phyloP scores from a whole-genome alignment of 2,888 invertebrate species.

The Melolontha melolontha region DNA sequence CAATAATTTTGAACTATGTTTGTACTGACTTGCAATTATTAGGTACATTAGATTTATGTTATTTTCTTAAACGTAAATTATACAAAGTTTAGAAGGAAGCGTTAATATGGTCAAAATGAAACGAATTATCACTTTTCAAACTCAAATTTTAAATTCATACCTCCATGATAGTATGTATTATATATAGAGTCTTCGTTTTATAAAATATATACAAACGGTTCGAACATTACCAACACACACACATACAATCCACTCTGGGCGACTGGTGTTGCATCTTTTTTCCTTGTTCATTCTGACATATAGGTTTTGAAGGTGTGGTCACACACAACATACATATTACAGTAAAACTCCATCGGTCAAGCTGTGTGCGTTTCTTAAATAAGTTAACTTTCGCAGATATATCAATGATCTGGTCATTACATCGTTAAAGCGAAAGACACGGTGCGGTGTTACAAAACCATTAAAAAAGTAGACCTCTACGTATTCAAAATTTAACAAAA shows the following conservation, averaged over 20 bases:
- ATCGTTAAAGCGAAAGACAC: background rate
- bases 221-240: too few relatives aligned
- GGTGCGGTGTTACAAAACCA: conserved; percentile 14
- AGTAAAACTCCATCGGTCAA: conserved; percentile 33
- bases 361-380: conserved; percentile 36
- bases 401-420: conserved; percentile 29
- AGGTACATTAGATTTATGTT: too few relatives aligned
- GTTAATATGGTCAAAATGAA: too few relatives aligned
- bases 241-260: conserved; percentile 5
- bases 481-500: conserved; percentile 1
- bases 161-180: too few relatives aligned
- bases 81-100: too few relatives aligned
- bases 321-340: background rate
- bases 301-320: conserved; percentile 41
- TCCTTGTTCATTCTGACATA: conserved; percentile 38
- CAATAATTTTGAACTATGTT: too few relatives aligned
- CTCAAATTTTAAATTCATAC: too few relatives aligned
- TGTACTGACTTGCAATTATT: too few relatives aligned
- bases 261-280: conserved; percentile 28
- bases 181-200: too few relatives aligned
- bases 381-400: conserved; percentile 44
- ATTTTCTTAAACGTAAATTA: too few relatives aligned
- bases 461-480: conserved; percentile 15
- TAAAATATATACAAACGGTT: too few relatives aligned
- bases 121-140: too few relatives aligned